phyloP scores from a whole-genome alignment of 2,888 invertebrate genomes.

The Scotopteryx bipunctaria region DNA sequence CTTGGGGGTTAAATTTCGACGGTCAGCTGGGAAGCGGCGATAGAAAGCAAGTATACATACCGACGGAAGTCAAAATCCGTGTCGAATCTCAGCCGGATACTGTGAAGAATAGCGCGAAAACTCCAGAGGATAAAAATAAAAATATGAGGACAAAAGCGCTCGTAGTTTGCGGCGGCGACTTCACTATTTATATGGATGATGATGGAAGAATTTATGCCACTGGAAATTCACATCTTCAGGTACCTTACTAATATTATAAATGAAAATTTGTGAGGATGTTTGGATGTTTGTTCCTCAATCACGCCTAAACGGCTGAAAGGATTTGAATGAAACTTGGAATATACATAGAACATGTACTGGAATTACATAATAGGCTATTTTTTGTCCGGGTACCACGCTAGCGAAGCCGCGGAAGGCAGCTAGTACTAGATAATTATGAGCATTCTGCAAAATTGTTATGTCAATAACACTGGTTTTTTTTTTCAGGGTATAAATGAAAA shows the following conservation, averaged over 20 bases:
- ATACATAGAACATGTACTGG: too few relatives aligned
- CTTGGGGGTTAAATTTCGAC: conserved; percentile 95
- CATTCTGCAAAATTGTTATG: too few relatives aligned
- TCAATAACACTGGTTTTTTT: conserved; percentile 40
- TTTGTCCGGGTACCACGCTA: too few relatives aligned
- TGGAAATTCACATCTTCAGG: conserved; percentile 85
- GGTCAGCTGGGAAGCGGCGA: conserved; percentile 92
- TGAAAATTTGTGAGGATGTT: too few relatives aligned
- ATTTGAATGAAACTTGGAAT: background rate
- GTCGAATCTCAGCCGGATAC: conserved; percentile 57
- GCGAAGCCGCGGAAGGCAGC: too few relatives aligned
- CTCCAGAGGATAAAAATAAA: conserved; percentile 52
- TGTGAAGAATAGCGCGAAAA: conserved; percentile 46
- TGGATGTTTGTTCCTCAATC: too few relatives aligned
- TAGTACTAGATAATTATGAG: too few relatives aligned
- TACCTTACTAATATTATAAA: too few relatives aligned
- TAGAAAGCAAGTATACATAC: conserved; percentile 82
- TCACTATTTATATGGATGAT: conserved; percentile 87
- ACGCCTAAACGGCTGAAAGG: too few relatives aligned
- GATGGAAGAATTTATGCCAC: conserved; percentile 88
- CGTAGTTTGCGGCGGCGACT: conserved; percentile 90
- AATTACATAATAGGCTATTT: too few relatives aligned
- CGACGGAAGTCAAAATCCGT: conserved; percentile 79
- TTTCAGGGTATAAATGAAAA: conserved; percentile 84
- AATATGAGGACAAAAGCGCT: conserved; percentile 55